phyloP scores from a whole-genome alignment of 1,140 invertebrate genomes.

The Halictus rubicundus region DNA sequence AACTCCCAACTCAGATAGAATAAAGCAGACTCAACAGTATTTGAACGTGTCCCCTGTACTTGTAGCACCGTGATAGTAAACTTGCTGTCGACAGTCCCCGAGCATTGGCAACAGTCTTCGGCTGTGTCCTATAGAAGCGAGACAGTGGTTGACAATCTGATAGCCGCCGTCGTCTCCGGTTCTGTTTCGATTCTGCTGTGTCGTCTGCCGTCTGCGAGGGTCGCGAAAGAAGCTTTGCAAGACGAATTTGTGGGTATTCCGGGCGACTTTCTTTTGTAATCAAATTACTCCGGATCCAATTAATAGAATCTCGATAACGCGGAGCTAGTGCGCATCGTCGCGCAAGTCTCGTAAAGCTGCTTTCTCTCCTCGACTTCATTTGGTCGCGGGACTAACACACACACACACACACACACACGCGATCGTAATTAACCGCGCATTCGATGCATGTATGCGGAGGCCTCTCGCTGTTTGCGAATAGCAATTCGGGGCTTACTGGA shows the following conservation, averaged over 20 bases:
- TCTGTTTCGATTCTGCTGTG: slow-evolving; percentile 3
- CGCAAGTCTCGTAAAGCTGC: not conserved
- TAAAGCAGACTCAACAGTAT: too few relatives aligned
- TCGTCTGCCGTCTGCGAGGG: not conserved
- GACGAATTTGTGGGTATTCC: slow-evolving; percentile 65
- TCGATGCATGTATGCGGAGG: slow-evolving; percentile 52
- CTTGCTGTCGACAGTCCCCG: too few relatives aligned
- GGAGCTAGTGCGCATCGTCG: not conserved
- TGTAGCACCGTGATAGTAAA: too few relatives aligned
- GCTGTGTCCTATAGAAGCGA: too few relatives aligned
- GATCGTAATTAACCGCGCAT: slow-evolving; percentile 55
- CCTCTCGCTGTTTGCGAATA: slow-evolving; percentile 58
- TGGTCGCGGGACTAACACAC: not conserved
- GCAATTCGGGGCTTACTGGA: slow-evolving; percentile 54
- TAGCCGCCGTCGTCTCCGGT: not conserved
- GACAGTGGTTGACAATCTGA: not conserved
- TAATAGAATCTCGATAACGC: slow-evolving; percentile 64
- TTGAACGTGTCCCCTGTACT: too few relatives aligned
- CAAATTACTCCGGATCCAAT: slow-evolving; percentile 72
- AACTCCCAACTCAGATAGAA: too few relatives aligned
- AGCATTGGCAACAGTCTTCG: too few relatives aligned
- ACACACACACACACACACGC: too few relatives aligned
- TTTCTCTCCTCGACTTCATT: slow-evolving; percentile 18
- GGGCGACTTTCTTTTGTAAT: slow-evolving; percentile 66
- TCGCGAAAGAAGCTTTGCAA: slow-evolving; percentile 6